Conservation (phyloP, 2,797 vertebrate species). For the Hemitrygon akajei region DNA sequence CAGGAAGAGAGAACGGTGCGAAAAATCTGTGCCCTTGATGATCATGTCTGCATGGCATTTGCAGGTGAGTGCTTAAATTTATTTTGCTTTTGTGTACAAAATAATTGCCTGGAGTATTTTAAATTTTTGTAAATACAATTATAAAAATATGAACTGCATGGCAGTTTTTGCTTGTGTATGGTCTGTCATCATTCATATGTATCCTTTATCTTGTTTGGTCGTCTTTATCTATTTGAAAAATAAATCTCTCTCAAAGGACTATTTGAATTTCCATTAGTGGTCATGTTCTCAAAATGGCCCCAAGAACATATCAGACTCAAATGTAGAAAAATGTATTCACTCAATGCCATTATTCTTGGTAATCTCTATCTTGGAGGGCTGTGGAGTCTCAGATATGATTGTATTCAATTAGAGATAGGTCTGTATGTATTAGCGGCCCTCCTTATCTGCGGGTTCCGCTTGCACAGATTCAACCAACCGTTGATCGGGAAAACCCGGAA, state of each 20-base stretch:
- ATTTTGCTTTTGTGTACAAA: not conserved
- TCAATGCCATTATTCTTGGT: too few relatives aligned
- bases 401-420: too few relatives aligned
- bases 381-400: too few relatives aligned
- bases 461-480: too few relatives aligned
- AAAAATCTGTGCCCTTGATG: conserved; percentile 70
- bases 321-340: too few relatives aligned
- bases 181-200: not conserved
- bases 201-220: not conserved
- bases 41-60: conserved; percentile 77
- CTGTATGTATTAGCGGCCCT: too few relatives aligned
- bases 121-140: not conserved
- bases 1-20: conserved; percentile 74
- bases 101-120: not conserved
- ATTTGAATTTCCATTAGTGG: too few relatives aligned
- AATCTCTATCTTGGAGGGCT: too few relatives aligned
- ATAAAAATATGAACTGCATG: not conserved
- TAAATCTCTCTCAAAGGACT: not conserved
- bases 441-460: too few relatives aligned
- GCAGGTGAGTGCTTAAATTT: conserved; percentile 54
- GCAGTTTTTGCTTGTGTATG: not conserved
- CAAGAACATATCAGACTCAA: too few relatives aligned
- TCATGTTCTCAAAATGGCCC: too few relatives aligned
- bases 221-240: not conserved
- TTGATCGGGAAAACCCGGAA: too few relatives aligned